Percentiles rank a stretch among this genome's conserved stretches.
Evolutionary conservation across 2,113 vertebrate genomes (phyloP).

Genomic region (Calyptomena viridis): DNA sequence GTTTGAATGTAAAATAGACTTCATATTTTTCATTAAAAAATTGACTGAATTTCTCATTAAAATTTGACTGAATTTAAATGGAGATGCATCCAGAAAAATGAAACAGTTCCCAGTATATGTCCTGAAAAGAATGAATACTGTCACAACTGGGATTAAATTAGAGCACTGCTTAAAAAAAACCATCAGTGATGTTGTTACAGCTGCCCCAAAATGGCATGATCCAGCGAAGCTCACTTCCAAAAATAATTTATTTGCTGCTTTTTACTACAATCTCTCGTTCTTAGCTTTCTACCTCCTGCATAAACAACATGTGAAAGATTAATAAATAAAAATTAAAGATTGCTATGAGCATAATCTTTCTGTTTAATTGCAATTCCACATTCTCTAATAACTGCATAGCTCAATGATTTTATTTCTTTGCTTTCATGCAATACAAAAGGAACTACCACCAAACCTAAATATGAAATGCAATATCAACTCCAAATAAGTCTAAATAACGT

Average conservation of each 20-base stretch:
- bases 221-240: neutral
- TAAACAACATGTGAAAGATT: neutral
- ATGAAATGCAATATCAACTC: neutral
- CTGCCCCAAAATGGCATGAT: neutral
- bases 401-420: neutral
- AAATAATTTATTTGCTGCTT: neutral
- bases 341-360: neutral
- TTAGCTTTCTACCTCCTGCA: neutral
- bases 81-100: neutral
- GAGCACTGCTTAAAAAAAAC: constrained; percentile 9
- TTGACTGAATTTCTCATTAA: too few species aligned
- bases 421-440: neutral
- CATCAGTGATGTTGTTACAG: neutral
- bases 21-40: neutral
- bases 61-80: too few species aligned
- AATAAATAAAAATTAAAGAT: neutral
- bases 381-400: neutral
- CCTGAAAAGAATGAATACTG: constrained; percentile 7
- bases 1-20: neutral
- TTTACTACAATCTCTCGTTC: neutral
- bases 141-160: constrained; percentile 20
- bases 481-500: neutral
- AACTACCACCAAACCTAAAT: neutral
- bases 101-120: neutral
- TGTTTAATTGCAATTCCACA: neutral